These are phyloP conservation scores for Microplitis mediator DNA, from an alignment of 1,140 invertebrate genomes.

Conservation along the genomic window DNA sequence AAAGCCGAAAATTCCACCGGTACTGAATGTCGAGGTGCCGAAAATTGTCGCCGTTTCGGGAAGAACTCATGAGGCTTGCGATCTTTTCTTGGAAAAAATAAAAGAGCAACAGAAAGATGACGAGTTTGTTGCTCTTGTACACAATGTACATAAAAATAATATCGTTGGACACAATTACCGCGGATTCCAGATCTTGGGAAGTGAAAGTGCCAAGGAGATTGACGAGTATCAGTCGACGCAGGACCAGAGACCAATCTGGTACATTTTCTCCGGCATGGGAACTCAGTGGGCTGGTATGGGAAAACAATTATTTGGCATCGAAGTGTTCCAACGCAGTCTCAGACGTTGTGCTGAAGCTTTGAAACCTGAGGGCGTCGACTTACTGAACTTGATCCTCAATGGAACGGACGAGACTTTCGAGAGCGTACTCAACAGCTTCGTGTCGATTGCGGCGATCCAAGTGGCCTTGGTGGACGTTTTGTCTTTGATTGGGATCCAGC, in stretches of 20 bases:
- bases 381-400: slow-evolving; percentile 80
- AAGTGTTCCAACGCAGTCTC: slow-evolving; percentile 80
- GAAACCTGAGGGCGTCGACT: slow-evolving; percentile 77
- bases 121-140: slow-evolving; percentile 78
- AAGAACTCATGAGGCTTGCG: slow-evolving; percentile 82
- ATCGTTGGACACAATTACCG: slow-evolving; percentile 75
- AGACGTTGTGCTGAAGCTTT: slow-evolving; percentile 76
- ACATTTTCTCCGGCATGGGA: slow-evolving; percentile 95
- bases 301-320: slow-evolving; percentile 79
- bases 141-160: slow-evolving; percentile 73
- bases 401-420: slow-evolving; percentile 78
- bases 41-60: slow-evolving; percentile 82
- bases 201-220: slow-evolving; percentile 51
- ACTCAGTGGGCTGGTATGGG: slow-evolving; percentile 96
- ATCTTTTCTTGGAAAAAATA: slow-evolving; percentile 70
- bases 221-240: slow-evolving; percentile 41
- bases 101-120: slow-evolving; percentile 69
- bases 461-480: slow-evolving; percentile 89
- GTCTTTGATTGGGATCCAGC: slow-evolving; percentile 75
- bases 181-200: slow-evolving; percentile 77
- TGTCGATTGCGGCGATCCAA: slow-evolving; percentile 94
- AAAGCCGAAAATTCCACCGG: slow-evolving; percentile 69
- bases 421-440: slow-evolving; percentile 86
- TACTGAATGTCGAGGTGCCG: slow-evolving; percentile 64
- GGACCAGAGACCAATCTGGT: slow-evolving; percentile 86